A percentile compares a stretch with the other conserved stretches of the same genome.
Conservation (phyloP, 2,113 vertebrate genomes). For the Axis porcinus region DNA sequence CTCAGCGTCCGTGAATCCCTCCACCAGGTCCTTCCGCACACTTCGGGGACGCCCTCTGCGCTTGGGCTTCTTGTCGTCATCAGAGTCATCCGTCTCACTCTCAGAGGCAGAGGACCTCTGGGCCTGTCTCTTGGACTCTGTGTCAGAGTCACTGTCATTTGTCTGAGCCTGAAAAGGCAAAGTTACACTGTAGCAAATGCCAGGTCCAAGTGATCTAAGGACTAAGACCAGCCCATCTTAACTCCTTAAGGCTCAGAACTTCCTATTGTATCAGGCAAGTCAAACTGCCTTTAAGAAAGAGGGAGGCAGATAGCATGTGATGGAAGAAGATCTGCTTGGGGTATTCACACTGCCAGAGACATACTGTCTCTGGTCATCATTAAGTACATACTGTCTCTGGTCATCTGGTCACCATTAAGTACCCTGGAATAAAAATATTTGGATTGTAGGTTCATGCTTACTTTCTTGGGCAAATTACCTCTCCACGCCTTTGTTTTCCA, state of each 20-base stretch:
- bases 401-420: background rate
- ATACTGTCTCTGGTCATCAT: background rate
- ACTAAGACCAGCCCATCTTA: background rate
- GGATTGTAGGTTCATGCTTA: background rate
- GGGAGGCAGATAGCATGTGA: background rate
- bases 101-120: constrained; percentile 94
- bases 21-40: constrained; percentile 95
- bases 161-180: constrained; percentile 85
- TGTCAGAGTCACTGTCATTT: constrained; percentile 97
- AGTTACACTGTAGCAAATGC: background rate
- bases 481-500: background rate
- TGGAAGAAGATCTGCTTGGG: background rate
- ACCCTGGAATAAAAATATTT: background rate
- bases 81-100: constrained; percentile 94
- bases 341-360: background rate
- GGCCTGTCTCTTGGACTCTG: constrained; percentile 92
- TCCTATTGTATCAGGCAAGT: background rate
- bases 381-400: background rate
- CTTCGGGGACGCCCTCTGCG: constrained; percentile 91
- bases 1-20: constrained; percentile 96
- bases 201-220: background rate
- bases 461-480: background rate
- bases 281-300: background rate
- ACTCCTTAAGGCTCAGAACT: background rate
- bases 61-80: constrained; percentile 96